Conservation (phyloP, 2,888 invertebrate species). For the Ochropleura leucogaster region DNA sequence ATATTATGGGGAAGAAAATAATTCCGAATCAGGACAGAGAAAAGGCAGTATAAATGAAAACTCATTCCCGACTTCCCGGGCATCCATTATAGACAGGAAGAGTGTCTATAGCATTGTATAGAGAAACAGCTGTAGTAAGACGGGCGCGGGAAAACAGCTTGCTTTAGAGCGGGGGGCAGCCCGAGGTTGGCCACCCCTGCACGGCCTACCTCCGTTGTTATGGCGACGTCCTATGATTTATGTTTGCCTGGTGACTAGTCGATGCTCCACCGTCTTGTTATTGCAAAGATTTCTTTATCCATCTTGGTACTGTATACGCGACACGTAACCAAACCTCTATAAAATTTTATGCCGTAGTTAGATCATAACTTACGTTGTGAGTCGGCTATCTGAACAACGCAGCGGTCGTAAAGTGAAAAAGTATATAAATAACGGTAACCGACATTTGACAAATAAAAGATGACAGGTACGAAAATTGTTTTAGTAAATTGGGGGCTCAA, state of each 20-base stretch:
- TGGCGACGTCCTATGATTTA: slow-evolving; percentile 83
- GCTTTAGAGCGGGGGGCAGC: slow-evolving; percentile 69
- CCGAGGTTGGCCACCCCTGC: slow-evolving; percentile 75
- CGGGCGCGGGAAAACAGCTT: slow-evolving; percentile 81
- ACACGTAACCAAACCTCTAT: slow-evolving; percentile 57
- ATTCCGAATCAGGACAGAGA: slow-evolving; percentile 64
- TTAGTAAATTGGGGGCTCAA: slow-evolving; percentile 33
- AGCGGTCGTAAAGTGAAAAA: slow-evolving; percentile 56
- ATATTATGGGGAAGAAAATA: slow-evolving; percentile 40
- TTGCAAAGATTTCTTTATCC: slow-evolving; percentile 57
- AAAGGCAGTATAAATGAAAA: slow-evolving; percentile 75
- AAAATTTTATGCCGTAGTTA: slow-evolving; percentile 56
- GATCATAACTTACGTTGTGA: slow-evolving; percentile 62
- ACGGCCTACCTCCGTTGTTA: slow-evolving; percentile 77
- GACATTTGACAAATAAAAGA: slow-evolving; percentile 53
- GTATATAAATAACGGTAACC: slow-evolving; percentile 61
- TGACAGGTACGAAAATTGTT: slow-evolving; percentile 47
- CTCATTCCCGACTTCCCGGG: slow-evolving; percentile 73
- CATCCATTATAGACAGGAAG: slow-evolving; percentile 78
- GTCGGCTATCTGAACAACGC: slow-evolving; percentile 57
- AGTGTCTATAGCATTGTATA: slow-evolving; percentile 75
- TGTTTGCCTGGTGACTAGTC: slow-evolving; percentile 79
- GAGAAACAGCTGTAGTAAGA: slow-evolving; percentile 80
- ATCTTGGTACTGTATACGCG: slow-evolving; percentile 28
- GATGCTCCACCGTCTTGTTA: slow-evolving; percentile 52